Conservation (phyloP, 2,113 vertebrate genomes). For the Clarias gariepinus region DNA sequence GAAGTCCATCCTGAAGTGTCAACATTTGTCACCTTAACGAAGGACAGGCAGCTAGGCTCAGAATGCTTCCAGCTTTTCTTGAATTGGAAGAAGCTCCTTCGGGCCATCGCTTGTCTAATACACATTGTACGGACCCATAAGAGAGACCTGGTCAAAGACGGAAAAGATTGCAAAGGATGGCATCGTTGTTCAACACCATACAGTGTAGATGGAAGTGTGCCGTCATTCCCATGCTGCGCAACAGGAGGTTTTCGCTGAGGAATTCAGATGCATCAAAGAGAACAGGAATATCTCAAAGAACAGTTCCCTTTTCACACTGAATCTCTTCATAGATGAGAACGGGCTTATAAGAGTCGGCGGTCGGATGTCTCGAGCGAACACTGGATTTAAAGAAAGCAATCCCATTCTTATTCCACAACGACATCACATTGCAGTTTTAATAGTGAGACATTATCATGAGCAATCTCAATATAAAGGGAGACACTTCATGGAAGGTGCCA, state of each 20-base stretch:
- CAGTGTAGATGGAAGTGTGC: not conserved
- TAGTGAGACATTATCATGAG: slow-evolving; percentile 16
- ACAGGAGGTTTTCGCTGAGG: not conserved
- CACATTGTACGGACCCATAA: slow-evolving; percentile 4
- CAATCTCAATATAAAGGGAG: not conserved
- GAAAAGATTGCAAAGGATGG: slow-evolving; percentile 34
- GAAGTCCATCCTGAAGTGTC: too few species aligned
- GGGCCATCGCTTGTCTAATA: slow-evolving; percentile 20
- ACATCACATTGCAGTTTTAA: slow-evolving; percentile 6
- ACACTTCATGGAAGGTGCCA: not conserved
- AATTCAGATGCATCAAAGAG: not conserved
- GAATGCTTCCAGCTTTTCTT: slow-evolving; percentile 24
- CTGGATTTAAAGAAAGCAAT: not conserved
- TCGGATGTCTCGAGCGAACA: not conserved
- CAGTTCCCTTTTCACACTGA: too few species aligned
- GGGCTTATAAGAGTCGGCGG: not conserved
- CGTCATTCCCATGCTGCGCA: not conserved
- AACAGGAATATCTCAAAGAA: not conserved
- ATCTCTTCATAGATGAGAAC: too few species aligned
- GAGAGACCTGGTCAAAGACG: too few species aligned
- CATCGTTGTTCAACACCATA: not conserved
- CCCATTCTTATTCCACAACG: not conserved
- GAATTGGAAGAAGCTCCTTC: not conserved
- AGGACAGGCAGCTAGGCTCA: too few species aligned
- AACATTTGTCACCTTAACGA: too few species aligned